Evolutionary conservation across 37 sponge, comb jelly and placozoan genomes (phyloP).

Genomic region (Cladorhizidae sp.): DNA sequence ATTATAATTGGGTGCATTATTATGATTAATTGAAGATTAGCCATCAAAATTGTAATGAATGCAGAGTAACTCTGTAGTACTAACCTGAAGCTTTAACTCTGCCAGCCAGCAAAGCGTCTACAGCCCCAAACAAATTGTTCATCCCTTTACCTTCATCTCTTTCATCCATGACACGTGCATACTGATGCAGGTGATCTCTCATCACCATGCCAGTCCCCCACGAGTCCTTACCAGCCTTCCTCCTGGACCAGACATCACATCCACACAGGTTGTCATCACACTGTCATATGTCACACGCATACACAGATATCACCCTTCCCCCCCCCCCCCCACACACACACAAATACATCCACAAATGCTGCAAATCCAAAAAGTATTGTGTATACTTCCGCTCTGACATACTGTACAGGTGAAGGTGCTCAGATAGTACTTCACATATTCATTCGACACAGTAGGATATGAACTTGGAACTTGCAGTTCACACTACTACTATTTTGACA

Average conservation of each 20-base stretch:
- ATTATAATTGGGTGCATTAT: no score
- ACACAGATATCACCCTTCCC: not conserved
- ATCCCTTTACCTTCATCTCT: slow-evolving; percentile 25
- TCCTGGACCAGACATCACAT: slow-evolving; percentile 1
- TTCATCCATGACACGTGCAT: slow-evolving; percentile 21
- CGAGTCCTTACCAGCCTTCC: not conserved
- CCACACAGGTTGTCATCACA: not conserved
- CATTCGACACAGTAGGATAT: no score
- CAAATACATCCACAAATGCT: no score
- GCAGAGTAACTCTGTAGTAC: no score
- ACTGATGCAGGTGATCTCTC: slow-evolving; percentile 10
- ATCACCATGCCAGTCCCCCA: not conserved
- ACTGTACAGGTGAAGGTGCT: no score
- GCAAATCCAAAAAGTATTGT: no score
- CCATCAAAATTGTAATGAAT: no score
- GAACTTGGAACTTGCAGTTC: no score
- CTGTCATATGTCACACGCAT: not conserved
- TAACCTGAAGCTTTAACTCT: slow-evolving; percentile 6
- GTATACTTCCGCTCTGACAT: no score
- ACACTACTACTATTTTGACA: no score
- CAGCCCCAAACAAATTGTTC: slow-evolving; percentile 8
- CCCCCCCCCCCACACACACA: not conserved
- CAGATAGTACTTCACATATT: no score
- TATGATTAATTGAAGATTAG: no score
- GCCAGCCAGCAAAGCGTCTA: slow-evolving; percentile 19